phyloP scores from a whole-genome alignment of 2,113 vertebrate species.

The Onychostruthus taczanowskii region DNA sequence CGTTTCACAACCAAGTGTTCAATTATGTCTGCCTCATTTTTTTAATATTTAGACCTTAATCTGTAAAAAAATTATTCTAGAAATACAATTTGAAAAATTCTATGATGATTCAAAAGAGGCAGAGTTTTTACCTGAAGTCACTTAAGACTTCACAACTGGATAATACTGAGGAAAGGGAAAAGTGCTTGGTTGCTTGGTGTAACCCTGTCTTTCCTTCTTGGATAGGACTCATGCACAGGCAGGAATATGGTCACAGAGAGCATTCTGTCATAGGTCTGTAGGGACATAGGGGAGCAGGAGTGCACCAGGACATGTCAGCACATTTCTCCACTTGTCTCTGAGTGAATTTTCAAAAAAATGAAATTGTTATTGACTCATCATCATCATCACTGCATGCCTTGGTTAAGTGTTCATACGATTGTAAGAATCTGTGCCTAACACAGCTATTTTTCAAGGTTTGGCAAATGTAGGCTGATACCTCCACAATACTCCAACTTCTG shows the following conservation, averaged over 20 bases:
- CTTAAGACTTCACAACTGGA: neutral
- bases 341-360: neutral
- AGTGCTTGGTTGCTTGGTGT: neutral
- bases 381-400: neutral
- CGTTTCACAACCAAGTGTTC: neutral
- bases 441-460: neutral
- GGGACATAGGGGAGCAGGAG: neutral
- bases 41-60: neutral
- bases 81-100: neutral
- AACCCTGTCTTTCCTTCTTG: neutral
- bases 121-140: neutral
- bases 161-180: neutral
- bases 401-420: neutral
- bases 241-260: neutral
- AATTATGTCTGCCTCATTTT: neutral
- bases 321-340: neutral
- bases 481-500: neutral
- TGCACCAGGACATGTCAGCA: rapidly evolving
- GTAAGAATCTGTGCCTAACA: neutral
- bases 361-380: neutral
- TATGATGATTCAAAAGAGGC: neutral
- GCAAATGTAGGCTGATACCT: neutral
- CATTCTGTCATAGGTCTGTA: neutral
- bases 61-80: neutral
- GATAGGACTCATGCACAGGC: neutral